Evolutionary conservation across 2,888 invertebrate species (phyloP), one percentile per base, ranked within the genome.

Genomic region (Eutolmus rufibarbis): DNA sequence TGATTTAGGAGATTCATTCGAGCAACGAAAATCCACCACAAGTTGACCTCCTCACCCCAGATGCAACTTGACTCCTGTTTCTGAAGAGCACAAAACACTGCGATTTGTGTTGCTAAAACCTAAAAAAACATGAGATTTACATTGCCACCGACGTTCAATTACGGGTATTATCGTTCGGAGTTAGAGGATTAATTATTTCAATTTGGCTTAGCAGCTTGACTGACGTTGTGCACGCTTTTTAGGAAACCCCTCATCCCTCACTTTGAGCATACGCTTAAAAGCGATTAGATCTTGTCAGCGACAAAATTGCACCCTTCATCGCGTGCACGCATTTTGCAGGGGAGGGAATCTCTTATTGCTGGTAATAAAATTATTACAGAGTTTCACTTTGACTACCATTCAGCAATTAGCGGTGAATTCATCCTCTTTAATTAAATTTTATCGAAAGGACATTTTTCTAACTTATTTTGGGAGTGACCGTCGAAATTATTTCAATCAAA

Each of bases 141-240:
- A 23, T 76, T 37, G 76, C 81, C 51, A 28, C 57, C 74, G 28
- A 66, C 84, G 57, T 37, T 74, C 84, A 84, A 84, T 84, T 84
- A 84, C 23, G 31, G 40, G 37, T 40, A 84, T 84, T 84, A 84
- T 74, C 74, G 66, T 34, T 46, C 66, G 0, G 74, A 31, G 28
- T 84, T 84, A 84, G 19, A 23, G 74, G 37, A 57, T 84, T 84
- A 84, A 84, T 84, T 84, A 84, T 74, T 66, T 84, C 84, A 84
- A 84, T 84, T 84, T 84, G 14, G 84, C 34, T 84, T 84, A 66
- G 40, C 37, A n/a, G 37, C 57, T 84, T 84, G 84, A 84, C 84
- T 34, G 84, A 66, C 84, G 37, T 19, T 7, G 66, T 37, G 19
- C 31, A 34, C 46, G 76, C 46, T 81, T 81, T 81, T 81, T 81